These are phyloP conservation scores for Catagonus wagneri DNA, from an alignment of 2,113 vertebrate genomes.

Conservation along the genomic window DNA sequence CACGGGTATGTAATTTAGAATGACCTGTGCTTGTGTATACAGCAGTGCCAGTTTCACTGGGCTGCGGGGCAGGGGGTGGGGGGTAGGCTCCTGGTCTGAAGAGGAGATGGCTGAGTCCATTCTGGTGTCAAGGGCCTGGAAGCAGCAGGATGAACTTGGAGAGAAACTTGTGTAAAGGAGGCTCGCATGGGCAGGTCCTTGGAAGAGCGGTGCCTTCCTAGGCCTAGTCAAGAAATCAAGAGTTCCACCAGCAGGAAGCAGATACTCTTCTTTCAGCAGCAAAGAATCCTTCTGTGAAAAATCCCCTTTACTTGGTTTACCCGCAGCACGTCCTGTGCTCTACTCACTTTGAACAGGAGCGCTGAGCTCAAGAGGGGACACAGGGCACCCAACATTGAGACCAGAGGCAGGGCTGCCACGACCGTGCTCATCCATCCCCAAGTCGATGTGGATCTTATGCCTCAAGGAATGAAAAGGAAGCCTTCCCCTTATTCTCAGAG, in stretches of 20 bases:
- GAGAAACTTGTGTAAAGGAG: neutral
- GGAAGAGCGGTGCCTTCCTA: neutral
- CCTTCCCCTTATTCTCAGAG: neutral
- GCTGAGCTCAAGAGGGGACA: neutral
- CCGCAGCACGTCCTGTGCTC: neutral
- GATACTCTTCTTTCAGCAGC: neutral
- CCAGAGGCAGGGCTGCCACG: neutral
- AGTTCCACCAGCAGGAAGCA: neutral
- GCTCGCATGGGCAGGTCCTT: neutral
- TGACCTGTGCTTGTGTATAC: neutral
- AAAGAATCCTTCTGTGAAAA: neutral
- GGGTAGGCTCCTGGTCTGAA: neutral
- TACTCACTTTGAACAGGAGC: neutral
- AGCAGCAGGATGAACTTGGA: neutral
- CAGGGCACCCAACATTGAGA: neutral
- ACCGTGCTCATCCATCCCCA: neutral
- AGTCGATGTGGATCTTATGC: neutral
- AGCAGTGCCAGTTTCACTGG: neutral
- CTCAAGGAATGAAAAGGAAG: neutral
- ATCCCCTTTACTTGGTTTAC: neutral
- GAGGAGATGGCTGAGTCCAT: neutral
- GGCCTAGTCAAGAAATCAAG: neutral
- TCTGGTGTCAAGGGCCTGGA: neutral
- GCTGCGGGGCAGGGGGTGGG: neutral
- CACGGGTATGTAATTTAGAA: conserved; percentile 28